phyloP scores from a whole-genome alignment of 2,113 vertebrate genomes.

The Uropsilus gracilis region DNA sequence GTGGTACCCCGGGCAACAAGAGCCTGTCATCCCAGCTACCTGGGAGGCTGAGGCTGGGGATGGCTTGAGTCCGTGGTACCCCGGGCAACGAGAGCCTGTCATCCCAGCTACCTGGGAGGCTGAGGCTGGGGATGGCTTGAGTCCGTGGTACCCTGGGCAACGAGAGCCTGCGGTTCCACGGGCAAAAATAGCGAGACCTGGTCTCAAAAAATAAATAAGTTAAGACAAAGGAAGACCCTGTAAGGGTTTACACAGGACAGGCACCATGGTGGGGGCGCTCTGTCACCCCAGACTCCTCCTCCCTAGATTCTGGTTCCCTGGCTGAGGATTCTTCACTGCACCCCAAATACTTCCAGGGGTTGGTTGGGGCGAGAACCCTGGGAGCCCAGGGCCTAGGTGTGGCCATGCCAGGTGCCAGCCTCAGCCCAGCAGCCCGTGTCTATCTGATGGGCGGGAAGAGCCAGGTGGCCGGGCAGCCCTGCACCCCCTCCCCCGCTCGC shows the following conservation, averaged over 20 bases:
- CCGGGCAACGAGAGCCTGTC: too few relatives aligned
- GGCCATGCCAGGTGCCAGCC: neutral
- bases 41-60: too few relatives aligned
- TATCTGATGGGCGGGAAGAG: neutral
- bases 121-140: too few relatives aligned
- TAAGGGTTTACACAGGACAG: fast-evolving
- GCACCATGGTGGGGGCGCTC: fast-evolving
- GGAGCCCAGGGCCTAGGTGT: neutral
- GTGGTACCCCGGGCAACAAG: too few relatives aligned
- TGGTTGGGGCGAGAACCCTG: neutral
- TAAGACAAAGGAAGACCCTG: neutral
- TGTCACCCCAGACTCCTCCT: neutral
- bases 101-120: too few relatives aligned
- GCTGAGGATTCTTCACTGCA: neutral
- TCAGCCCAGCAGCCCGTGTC: neutral
- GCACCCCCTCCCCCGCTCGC: neutral
- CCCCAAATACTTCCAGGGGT: neutral
- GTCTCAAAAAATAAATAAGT: conserved; percentile 15
- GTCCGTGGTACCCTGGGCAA: too few relatives aligned
- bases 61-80: too few relatives aligned
- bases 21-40: too few relatives aligned
- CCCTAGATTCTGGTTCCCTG: neutral
- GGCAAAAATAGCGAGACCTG: too few relatives aligned
- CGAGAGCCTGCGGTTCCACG: too few relatives aligned
- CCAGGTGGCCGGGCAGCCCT: too few relatives aligned